Percentiles rank a stretch among this genome's conserved stretches.
Evolutionary conservation across 2,888 invertebrate genomes (phyloP).

Genomic region (Tinea trinotella): DNA sequence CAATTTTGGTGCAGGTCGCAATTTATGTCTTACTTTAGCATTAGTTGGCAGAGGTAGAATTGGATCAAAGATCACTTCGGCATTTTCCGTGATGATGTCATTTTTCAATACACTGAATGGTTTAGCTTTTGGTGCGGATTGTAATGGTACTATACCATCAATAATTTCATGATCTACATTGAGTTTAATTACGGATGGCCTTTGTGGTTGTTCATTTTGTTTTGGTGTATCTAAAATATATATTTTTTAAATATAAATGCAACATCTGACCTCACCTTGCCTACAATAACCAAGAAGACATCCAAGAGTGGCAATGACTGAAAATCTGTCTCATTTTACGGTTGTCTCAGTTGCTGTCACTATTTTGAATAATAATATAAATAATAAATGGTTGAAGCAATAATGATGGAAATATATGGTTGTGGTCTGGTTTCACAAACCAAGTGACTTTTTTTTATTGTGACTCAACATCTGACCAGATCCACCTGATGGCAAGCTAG

Average conservation of each 20-base stretch:
- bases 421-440: too few relatives aligned
- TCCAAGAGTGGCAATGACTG: too few relatives aligned
- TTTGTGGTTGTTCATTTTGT: neutral
- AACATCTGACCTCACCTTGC: too few relatives aligned
- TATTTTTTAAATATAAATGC: neutral
- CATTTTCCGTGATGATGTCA: conserved; percentile 61
- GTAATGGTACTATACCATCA: conserved; percentile 59
- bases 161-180: conserved; percentile 36
- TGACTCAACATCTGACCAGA: too few relatives aligned
- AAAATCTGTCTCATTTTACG: too few relatives aligned
- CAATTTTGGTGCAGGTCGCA: conserved; percentile 78
- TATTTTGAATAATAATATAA: too few relatives aligned
- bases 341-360: too few relatives aligned
- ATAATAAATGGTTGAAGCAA: too few relatives aligned
- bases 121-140: conserved; percentile 33
- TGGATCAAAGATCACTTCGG: conserved; percentile 60
- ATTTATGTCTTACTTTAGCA: conserved; percentile 76
- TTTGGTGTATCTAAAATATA: neutral
- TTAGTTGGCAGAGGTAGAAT: conserved; percentile 70
- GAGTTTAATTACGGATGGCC: neutral
- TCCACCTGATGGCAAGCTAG: too few relatives aligned
- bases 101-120: conserved; percentile 51
- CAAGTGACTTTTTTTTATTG: too few relatives aligned
- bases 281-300: too few relatives aligned
- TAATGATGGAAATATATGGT: too few relatives aligned